These are phyloP conservation scores for Pandion haliaetus DNA, from an alignment of 2,113 vertebrate genomes.

Conservation along the genomic window DNA sequence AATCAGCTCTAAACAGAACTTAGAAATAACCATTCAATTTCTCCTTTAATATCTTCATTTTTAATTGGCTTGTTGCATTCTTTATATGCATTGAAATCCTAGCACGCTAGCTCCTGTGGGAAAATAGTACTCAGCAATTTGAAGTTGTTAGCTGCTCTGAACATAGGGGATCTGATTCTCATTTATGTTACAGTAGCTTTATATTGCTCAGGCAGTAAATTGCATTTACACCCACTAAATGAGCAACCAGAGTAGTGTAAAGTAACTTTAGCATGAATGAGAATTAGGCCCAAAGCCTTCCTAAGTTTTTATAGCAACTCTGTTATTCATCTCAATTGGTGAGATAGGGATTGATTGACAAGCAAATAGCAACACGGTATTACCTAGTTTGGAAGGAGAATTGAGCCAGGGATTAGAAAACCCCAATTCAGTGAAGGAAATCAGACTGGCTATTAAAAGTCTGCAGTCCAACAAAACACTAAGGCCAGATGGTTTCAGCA, in stretches of 20 bases:
- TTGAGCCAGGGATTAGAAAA: slow-evolving; percentile 70
- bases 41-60: slow-evolving; percentile 46
- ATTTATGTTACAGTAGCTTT: slow-evolving; percentile 49
- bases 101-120: slow-evolving; percentile 18
- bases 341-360: slow-evolving; percentile 70
- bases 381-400: slow-evolving; percentile 61
- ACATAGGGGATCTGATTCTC: slow-evolving; percentile 55
- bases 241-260: slow-evolving; percentile 23
- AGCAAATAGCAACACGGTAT: slow-evolving; percentile 33
- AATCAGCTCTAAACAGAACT: slow-evolving; percentile 3
- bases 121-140: slow-evolving; percentile 45
- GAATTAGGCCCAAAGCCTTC: slow-evolving; percentile 58
- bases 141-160: slow-evolving; percentile 50
- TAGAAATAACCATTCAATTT: slow-evolving; percentile 49
- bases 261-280: slow-evolving; percentile 36
- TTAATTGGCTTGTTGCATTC: slow-evolving; percentile 56
- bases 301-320: slow-evolving; percentile 47
- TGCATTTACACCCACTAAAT: slow-evolving; percentile 52
- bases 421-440: slow-evolving; percentile 55
- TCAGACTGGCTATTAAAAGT: slow-evolving; percentile 64
- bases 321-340: slow-evolving; percentile 70
- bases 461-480: slow-evolving; percentile 62
- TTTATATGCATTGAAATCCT: slow-evolving; percentile 47
- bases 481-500: slow-evolving; percentile 72
- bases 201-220: slow-evolving; percentile 56